Evolutionary conservation across 1,140 invertebrate genomes (phyloP), one percentile per base, ranked within the genome.

Genomic region (Eufriesea mexicana): DNA sequence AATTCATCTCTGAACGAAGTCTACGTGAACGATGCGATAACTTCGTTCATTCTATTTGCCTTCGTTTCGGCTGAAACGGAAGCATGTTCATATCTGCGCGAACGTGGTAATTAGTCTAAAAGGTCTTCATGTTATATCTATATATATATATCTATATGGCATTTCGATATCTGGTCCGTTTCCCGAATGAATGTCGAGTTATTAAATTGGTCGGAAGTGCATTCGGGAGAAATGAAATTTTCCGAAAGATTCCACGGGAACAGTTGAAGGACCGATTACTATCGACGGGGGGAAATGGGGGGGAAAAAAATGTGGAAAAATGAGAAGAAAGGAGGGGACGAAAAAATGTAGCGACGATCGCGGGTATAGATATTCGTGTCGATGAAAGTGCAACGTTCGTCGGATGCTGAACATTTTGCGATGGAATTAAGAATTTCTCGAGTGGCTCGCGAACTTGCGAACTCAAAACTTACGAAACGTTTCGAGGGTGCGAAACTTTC

Each of bases 71-170:
- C 2, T 14, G 10, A 0, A 47, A 47, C 16, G 25, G 28, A 67
- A 45, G 4, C 6, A n/a, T 6, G 45, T 47, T 6, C 16, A 35
- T 28, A 75, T 25, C 72, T 61, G 25, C 18, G 14, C 45, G 57
- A 49, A 28, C 57, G 16, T n/a, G 35, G 55, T 62, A 79, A 79
- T 79, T 72, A 79, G 68, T 72, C 45, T 79, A 72, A 79, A 79
- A 72, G 55, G 67, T 51, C 23, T 6, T 25, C 25, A 47, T 35
- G 18, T 35, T 35, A 64, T 42, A 42, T 42, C 35, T 55, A 25
- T 47, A 49, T 49, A 28, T 0, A 23, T 45, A 1, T 45, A 66
- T 23, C 18, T 5, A 23, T 35, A 66, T 47, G 28, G 51, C 18
- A 68, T 79, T 71, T 49, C 66, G 10, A 71, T 71, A 49, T 71